Evolutionary conservation across 1,140 invertebrate species (phyloP), one percentile per base, ranked within the genome.

Genomic region (Ooceraea biroi): DNA sequence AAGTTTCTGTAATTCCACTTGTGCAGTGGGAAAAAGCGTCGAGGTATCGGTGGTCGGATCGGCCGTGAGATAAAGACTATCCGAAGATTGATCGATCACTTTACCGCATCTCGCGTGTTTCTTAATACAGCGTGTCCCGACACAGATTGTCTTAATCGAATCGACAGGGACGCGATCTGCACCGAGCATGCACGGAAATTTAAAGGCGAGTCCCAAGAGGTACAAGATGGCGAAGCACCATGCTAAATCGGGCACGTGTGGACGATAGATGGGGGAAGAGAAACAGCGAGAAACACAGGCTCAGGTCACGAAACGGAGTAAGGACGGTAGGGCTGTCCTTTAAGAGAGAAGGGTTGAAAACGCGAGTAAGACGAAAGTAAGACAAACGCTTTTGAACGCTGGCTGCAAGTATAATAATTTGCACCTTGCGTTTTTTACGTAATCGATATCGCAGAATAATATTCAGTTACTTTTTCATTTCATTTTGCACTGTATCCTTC

Each of bases 221-320:
- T 85, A 72, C 85, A 77, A 82, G 83, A 87, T 88, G 87, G 90
- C 76, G 87, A 87, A 82, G 83, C 58, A 88, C 87, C 88, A 85
- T 88, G 78, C 80, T 68, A 86, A 91, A 87, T 88, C 84, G 88
- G 80, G 85, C 74, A 89, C 80, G 82, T 86, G 78, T 85, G 68
- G 22, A 41, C 66, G 61, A 50, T 52, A 55, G 66, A 83, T 27
- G 69, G 60, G 57, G 66, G 41, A 78, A 19, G 66, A 72, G 41
- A 41, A 84, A 82, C 48, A 63, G 17, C 17, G 50, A 52, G 65
- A 60, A 82, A 7, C 2, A 7, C 2, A 36, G 52, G 69, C 52
- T 44, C n/a, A 44, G 61, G 25, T 77, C 85, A 83, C 85, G 76
- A 86, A 86, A 78, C 77, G 27, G 83, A 12, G 27, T 27, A 55